phyloP scores from a whole-genome alignment of 2,888 invertebrate species.

The Tenthredo notha region DNA sequence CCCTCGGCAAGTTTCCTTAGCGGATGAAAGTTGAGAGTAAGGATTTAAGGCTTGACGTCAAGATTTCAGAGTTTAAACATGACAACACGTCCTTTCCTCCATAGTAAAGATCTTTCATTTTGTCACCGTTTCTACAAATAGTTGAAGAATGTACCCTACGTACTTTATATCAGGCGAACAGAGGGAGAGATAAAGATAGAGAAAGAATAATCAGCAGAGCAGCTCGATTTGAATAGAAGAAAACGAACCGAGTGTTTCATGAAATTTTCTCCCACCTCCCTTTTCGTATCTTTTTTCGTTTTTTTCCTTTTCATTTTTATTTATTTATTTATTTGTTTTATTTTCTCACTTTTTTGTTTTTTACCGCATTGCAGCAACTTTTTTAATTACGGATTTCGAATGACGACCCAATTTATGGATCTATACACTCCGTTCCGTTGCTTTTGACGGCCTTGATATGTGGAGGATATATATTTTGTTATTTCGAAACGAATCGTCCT shows the following conservation, averaged over 20 bases:
- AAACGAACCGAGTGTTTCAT: neutral
- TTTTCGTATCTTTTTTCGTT: neutral
- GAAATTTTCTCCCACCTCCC: neutral
- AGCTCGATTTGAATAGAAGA: neutral
- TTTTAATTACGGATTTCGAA: neutral
- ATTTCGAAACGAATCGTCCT: neutral
- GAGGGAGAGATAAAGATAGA: neutral
- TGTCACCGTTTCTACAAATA: neutral
- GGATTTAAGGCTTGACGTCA: slow-evolving; percentile 44
- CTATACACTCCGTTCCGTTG: neutral
- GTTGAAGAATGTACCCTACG: neutral
- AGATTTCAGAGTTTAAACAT: slow-evolving; percentile 43
- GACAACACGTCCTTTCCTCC: slow-evolving; percentile 38
- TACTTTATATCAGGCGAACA: neutral
- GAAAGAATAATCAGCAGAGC: neutral
- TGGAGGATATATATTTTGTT: neutral
- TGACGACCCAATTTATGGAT: neutral
- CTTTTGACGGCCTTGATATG: neutral
- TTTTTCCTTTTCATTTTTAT: no score
- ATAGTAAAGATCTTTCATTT: slow-evolving; percentile 14
- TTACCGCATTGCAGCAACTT: neutral
- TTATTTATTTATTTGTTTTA: neutral
- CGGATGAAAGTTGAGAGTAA: slow-evolving; percentile 35
- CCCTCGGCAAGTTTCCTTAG: slow-evolving; percentile 49
- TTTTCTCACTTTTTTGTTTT: neutral